Evolutionary conservation across 2,888 invertebrate species (phyloP).

Genomic region (Leucoma salicis): DNA sequence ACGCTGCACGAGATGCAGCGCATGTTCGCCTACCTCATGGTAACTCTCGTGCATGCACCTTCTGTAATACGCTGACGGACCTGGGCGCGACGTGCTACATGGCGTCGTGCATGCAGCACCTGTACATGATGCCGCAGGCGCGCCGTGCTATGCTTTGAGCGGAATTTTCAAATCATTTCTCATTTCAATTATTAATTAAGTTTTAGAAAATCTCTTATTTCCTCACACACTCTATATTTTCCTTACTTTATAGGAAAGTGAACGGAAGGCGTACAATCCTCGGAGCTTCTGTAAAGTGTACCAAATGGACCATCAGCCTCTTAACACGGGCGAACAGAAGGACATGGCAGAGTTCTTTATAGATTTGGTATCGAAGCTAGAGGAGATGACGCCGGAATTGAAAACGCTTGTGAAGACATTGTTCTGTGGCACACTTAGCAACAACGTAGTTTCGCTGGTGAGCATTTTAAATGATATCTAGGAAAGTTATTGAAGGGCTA

Average conservation of each 20-base stretch:
- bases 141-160: slow-evolving; percentile 91
- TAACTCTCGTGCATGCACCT: too few relatives aligned
- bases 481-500: too few relatives aligned
- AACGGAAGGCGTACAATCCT: slow-evolving; percentile 97
- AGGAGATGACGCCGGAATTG: slow-evolving; percentile 96
- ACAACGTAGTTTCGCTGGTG: slow-evolving; percentile 96
- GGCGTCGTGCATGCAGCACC: slow-evolving; percentile 98
- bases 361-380: slow-evolving; percentile 96
- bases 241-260: slow-evolving; percentile 86
- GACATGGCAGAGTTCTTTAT: slow-evolving; percentile 99
- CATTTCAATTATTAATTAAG: too few relatives aligned
- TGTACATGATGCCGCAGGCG: slow-evolving; percentile 98
- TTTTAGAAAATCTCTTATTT: too few relatives aligned
- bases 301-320: slow-evolving; percentile 97
- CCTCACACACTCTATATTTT: too few relatives aligned
- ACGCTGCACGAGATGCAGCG: slow-evolving; percentile 94
- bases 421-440: slow-evolving; percentile 96
- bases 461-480: too few relatives aligned
- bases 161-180: too few relatives aligned
- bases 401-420: slow-evolving; percentile 94
- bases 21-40: slow-evolving; percentile 96
- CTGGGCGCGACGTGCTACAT: slow-evolving; percentile 98
- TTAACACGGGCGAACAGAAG: slow-evolving; percentile 98
- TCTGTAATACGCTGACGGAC: too few relatives aligned
- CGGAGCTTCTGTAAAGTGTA: slow-evolving; percentile 97